Evolutionary conservation across 2,888 invertebrate genomes (phyloP).

Genomic region (Escarpia spicata): DNA sequence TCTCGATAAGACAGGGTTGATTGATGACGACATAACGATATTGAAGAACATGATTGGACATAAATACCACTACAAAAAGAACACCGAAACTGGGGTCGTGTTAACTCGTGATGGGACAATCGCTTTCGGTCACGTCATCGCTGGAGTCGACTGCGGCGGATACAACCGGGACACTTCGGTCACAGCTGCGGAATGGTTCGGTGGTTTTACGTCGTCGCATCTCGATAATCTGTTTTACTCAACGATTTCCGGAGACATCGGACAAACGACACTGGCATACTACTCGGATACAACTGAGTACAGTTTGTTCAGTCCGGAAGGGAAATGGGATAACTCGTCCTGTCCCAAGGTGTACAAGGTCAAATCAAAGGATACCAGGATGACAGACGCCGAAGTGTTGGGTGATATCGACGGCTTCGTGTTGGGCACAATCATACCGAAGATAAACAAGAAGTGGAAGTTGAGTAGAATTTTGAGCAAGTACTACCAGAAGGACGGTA

Average conservation of each 20-base stretch:
- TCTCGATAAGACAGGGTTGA: neutral
- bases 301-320: neutral
- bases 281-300: neutral
- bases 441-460: neutral
- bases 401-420: neutral
- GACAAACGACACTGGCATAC: neutral
- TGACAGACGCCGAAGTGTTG: neutral
- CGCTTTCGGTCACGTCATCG: neutral
- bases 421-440: neutral
- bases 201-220: neutral
- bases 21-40: neutral
- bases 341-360: neutral
- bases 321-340: neutral
- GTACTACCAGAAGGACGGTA: neutral
- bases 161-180: neutral
- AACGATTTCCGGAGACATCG: neutral
- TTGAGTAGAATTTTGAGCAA: neutral
- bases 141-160: neutral
- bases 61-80: neutral
- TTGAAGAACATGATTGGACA: neutral
- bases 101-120: neutral
- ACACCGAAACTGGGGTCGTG: neutral
- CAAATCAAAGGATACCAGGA: neutral
- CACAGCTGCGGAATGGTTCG: neutral
- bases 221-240: neutral